Evolutionary conservation across 2,113 vertebrate genomes (phyloP), one percentile per base, ranked within the genome.

Genomic region (Stigmatopora nigra): DNA sequence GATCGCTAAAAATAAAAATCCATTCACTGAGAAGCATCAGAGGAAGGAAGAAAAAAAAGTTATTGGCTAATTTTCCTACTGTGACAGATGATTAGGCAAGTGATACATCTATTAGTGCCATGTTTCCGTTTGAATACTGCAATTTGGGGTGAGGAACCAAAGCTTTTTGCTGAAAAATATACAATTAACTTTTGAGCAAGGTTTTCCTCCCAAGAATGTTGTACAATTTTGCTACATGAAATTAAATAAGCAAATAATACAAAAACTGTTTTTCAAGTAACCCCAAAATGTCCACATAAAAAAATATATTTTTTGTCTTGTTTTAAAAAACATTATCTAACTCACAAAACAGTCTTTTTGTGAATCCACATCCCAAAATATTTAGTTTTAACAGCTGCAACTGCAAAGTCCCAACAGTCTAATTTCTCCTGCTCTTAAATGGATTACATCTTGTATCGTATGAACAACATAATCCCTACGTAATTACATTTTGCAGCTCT

Each of bases 1-100:
- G n/a, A 12, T 19, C 51, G 20, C 82, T 80, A 80, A 84, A 84
- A 82, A 85, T 84, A 84, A 75, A 61, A 38, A 67, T 35, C 61
- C 8, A 7, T 45, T 46, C 63, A 61, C 56, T 72, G 48, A 36
- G 66, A 78, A 71, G 76, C 61, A 73, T 74, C 47, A 67, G 70
- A 59, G 46, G 51, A 22, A 20, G 7, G 10, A 35, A 16, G n/a
- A 0, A 35, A 36, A 58, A 69, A 63, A 68, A 65, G 53, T 81
- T 77, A 60, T 41, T 59, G 67, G 68, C 60, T 41, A 63, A 55
- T 70, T 75, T 72, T 45, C 16, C 47, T 56, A 53, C 20, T 53
- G 62, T 75, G 70, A 79, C 68, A 63, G 69, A 82, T 82, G 77
- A 80, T 81, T 82, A 78, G 64, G 67, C 75, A 74, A 59, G 61